phyloP scores from a whole-genome alignment of 1,140 invertebrate genomes.

The Aphelinus atriplicis region DNA sequence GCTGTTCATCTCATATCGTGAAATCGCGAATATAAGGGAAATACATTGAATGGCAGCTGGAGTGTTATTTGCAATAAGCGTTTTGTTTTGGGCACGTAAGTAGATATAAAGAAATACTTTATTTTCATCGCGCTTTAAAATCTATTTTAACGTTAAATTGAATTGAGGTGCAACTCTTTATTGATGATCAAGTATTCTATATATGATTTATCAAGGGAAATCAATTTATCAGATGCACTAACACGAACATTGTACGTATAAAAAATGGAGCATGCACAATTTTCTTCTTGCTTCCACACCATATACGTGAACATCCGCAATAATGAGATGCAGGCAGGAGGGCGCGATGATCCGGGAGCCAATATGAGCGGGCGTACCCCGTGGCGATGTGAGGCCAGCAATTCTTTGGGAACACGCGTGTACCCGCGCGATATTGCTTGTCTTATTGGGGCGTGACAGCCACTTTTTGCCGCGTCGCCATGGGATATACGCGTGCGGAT shows the following conservation, averaged over 20 bases:
- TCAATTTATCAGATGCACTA: too few species aligned
- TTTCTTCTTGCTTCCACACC: too few species aligned
- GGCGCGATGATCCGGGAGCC: slow-evolving; percentile 50
- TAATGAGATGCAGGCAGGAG: slow-evolving; percentile 49
- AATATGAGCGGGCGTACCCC: slow-evolving; percentile 47
- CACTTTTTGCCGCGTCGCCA: slow-evolving; percentile 5
- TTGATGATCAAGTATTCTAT: too few species aligned
- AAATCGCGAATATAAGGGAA: slow-evolving; percentile 16
- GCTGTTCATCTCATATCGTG: neutral
- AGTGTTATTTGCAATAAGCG: slow-evolving; percentile 22
- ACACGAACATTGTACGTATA: too few species aligned
- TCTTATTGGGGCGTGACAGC: slow-evolving; percentile 50
- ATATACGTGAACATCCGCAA: slow-evolving; percentile 2
- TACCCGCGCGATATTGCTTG: slow-evolving; percentile 51
- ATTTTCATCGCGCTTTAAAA: too few species aligned
- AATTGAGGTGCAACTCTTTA: too few species aligned
- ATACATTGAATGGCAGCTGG: slow-evolving; percentile 17
- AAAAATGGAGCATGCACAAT: too few species aligned
- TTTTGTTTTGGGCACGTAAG: neutral
- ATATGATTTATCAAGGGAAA: too few species aligned
- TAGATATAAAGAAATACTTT: too few species aligned
- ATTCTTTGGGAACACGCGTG: slow-evolving; percentile 43
- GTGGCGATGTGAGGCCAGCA: slow-evolving; percentile 41
- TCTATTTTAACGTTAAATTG: too few species aligned
- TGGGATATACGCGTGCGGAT: slow-evolving; percentile 1